Conservation (phyloP, 35 echinoderm and acorn worm genomes). For the Anneissia japonica region DNA sequence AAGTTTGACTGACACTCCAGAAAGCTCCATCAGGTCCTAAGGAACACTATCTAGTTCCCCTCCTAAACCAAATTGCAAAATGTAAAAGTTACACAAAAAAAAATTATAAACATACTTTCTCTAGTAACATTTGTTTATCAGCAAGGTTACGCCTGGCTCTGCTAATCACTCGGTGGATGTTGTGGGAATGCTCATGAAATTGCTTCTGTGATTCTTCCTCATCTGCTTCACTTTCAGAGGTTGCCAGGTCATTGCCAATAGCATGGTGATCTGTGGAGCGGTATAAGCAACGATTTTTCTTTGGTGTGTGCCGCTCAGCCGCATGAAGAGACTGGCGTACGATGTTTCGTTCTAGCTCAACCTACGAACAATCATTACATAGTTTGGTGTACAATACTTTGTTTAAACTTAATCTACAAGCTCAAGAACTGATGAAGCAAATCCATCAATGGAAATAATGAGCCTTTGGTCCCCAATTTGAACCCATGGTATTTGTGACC, state of each 20-base stretch:
- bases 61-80: no score
- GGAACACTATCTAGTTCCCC: no score
- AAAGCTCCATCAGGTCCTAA: no score
- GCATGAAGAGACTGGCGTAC: conserved; percentile 34
- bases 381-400: no score
- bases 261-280: conserved; percentile 30
- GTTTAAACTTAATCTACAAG: no score
- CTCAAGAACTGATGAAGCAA: no score
- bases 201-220: conserved; percentile 8
- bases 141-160: conserved; percentile 53
- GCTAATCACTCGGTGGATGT: conserved; percentile 27
- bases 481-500: no score
- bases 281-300: conserved; percentile 52
- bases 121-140: conserved; percentile 41
- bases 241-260: conserved; percentile 25
- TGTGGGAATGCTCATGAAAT: conserved; percentile 32
- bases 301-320: conserved; percentile 22
- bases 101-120: conserved; percentile 62
- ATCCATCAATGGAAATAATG: no score
- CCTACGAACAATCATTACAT: conserved; percentile 1
- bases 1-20: no score
- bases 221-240: conserved; percentile 26
- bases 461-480: no score
- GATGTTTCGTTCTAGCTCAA: conserved; percentile 38
- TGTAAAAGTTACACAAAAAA: no score